Base-by-base conservation (phyloP, 2,113 vertebrate genomes). In the Elaphurus davidianus region DNA sequence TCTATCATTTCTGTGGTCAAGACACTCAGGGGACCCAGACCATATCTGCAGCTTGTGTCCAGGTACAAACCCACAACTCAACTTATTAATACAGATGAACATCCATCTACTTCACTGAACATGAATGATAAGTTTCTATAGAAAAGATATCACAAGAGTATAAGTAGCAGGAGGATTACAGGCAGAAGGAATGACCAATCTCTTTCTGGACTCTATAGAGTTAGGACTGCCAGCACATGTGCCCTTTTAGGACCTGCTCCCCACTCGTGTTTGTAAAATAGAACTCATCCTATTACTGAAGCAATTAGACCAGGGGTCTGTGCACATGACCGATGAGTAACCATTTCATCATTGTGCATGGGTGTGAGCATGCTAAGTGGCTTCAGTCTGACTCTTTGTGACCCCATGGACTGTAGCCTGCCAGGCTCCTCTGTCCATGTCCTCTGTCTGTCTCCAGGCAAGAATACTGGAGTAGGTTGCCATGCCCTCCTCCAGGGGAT, bases 41-140 rank as follows among this genome's bases (percentile, higher is more conserved):
- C 57, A 93, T 95, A 59, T 93, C 76, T 43, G 8, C n/a, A 50
- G 33, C 30, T 92, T 87, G 15, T 87, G 59, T 50, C 52, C 55
- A 97, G 59, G 47, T 57, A 17, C 43, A 97, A 97, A 89, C 21
- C 19, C 54, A 96, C 64, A 93, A 85, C 21, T 23, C 59, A 91
- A 59, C 47, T 84, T 76, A 93, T 90, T 62, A 95, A 96, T 43
- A 82, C 50, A 94, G 50, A 92, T 36, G 8, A 95, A 84, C 23
- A 55, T 79, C 71, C 55, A 76, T 50, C 30, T 71, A 52, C 79
- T 83, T 96, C 92, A 67, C 33, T 50, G 74, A 96, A 92, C 36
- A 90, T 5, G 21, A 87, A 95, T 14, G 79, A 23, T 45, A 83
- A 36, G 43, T 55, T 86, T 97, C 90, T 88, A 95, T 8, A 57